Evolutionary conservation across 1,140 invertebrate species (phyloP), one percentile per base, ranked within the genome.

Genomic region (Drosophila ogumai): DNA sequence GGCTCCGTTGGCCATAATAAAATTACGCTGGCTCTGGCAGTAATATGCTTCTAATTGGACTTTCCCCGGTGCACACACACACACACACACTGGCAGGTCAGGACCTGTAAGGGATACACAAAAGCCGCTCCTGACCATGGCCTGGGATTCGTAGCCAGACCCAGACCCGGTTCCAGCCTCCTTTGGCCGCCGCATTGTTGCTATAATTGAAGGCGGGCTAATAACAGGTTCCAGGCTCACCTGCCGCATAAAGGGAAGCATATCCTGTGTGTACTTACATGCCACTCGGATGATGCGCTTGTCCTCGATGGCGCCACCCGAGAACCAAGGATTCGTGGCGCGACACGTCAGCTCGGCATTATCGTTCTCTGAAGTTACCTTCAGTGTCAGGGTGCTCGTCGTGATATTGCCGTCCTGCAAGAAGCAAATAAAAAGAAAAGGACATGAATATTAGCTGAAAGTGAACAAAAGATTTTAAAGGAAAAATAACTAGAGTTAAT

Each of bases 301-400:
- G 79, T 97, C 96, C 92, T 98, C 96, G 19, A 97, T 93, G 55
- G 95, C 95, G 75, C 96, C 95, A 32, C 96, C 96, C 19, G 96
- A 96, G 90, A 98, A 96, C 93, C 96, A 95, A 3, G 97, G 96
- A 94, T 98, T 98, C 91, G 97, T 96, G n/a, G 97, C 97, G 69
- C 96, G 94, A 90, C 97, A 98, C 46, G 96, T 96, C 54, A 98
- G 94, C 75, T 96, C 95, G 75, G 96, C 96, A 25, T 96, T 96
- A 82, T 97, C 96, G 92, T 98, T 96, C 40, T 96, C 94, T 71
- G 95, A 95, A 28, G 94, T 94, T 28, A 96, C 95, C 22, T 94
- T 94, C 78, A 97, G 94, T n/a, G 94, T 95, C 58, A 97, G 92
- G 63, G 95, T 95, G 92, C 96, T 97, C 47, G 94, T 94, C 12